Conservation (phyloP, 2,888 invertebrate genomes). For the Gnatocerus cornutus region DNA sequence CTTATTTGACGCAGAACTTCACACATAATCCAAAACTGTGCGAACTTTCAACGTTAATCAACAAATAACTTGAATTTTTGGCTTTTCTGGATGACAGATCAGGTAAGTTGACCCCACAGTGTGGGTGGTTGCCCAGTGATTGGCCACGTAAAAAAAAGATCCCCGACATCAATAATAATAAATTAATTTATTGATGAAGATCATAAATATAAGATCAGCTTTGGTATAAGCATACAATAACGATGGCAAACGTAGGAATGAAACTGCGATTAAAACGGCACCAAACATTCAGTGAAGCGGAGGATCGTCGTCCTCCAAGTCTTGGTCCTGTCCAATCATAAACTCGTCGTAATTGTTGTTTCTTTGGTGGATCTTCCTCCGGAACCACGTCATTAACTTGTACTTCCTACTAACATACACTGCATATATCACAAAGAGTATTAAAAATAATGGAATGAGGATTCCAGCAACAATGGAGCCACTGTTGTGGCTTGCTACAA, state of each 20-base stretch:
- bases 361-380: slow-evolving; percentile 67
- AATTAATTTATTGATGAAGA: slow-evolving; percentile 50
- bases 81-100: too few relatives aligned
- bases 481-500: slow-evolving; percentile 61
- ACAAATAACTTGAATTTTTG: too few relatives aligned
- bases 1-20: too few relatives aligned
- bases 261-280: background rate
- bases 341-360: slow-evolving; percentile 69
- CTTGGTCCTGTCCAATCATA: slow-evolving; percentile 70
- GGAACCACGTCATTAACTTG: slow-evolving; percentile 64
- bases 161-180: slow-evolving; percentile 42
- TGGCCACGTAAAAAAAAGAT: too few relatives aligned
- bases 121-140: too few relatives aligned
- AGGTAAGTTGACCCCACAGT: too few relatives aligned
- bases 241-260: slow-evolving; percentile 15
- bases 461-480: slow-evolving; percentile 66
- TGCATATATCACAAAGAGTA: slow-evolving; percentile 67
- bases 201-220: slow-evolving; percentile 48
- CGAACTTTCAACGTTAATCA: too few relatives aligned
- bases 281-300: slow-evolving; percentile 59
- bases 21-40: too few relatives aligned
- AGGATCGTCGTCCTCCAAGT: slow-evolving; percentile 68
- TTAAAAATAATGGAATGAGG: slow-evolving; percentile 65
- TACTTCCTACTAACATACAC: slow-evolving; percentile 66
- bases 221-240: slow-evolving; percentile 45